Evolutionary conservation across 2,113 vertebrate genomes (phyloP).

Genomic region (Ifrita kowaldi): DNA sequence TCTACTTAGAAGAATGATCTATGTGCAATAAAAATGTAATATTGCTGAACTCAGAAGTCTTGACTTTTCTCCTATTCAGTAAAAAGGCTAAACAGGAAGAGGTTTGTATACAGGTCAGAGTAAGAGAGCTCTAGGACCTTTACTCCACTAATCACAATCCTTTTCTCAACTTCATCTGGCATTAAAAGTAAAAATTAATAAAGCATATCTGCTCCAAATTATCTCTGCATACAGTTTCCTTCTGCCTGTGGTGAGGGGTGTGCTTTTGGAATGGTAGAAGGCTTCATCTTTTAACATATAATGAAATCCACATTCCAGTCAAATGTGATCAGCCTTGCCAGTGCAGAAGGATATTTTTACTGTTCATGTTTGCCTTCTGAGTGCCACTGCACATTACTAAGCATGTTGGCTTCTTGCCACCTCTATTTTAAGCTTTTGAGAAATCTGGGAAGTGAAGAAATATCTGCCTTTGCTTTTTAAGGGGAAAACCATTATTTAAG

Average conservation of each 20-base stretch:
- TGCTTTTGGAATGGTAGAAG: background rate
- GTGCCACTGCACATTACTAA: background rate
- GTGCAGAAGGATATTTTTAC: slow-evolving; percentile 20
- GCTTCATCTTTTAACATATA: background rate
- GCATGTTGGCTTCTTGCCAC: background rate
- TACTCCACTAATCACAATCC: background rate
- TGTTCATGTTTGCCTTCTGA: background rate
- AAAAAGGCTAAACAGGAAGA: background rate
- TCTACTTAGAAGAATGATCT: background rate
- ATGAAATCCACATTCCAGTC: slow-evolving; percentile 16
- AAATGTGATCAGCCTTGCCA: background rate
- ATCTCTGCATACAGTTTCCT: background rate
- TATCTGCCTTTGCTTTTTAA: slow-evolving; percentile 40
- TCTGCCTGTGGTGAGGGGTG: background rate
- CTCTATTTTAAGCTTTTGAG: slow-evolving; percentile 41
- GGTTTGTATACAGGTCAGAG: background rate
- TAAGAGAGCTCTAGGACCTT: background rate
- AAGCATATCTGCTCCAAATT: background rate
- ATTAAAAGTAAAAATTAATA: background rate
- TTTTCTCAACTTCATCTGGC: background rate
- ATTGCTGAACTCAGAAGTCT: background rate
- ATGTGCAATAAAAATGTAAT: background rate
- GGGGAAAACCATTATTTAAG: background rate
- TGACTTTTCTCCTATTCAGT: background rate
- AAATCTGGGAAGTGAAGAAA: slow-evolving; percentile 33